These are phyloP conservation scores for Pseudorectes ferrugineus DNA, from an alignment of 2,113 vertebrate genomes.

Conservation along the genomic window DNA sequence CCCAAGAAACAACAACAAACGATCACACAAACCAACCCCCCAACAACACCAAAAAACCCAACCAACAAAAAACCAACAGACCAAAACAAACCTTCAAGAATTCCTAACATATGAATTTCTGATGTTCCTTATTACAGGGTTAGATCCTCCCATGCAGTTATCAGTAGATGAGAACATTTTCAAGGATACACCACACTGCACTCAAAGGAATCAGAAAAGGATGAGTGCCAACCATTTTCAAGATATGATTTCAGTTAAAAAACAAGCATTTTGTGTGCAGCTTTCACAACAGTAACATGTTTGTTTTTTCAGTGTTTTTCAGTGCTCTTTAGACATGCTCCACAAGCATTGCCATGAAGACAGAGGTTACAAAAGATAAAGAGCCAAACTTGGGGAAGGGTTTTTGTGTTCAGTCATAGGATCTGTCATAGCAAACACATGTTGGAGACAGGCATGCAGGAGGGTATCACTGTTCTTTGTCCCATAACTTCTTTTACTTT, in stretches of 20 bases:
- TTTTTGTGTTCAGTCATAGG: background rate
- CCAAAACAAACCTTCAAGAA: background rate
- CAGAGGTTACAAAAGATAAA: background rate
- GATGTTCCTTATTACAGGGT: background rate
- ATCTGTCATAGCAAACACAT: background rate
- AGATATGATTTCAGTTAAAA: background rate
- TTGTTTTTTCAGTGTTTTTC: background rate
- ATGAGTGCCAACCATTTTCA: background rate
- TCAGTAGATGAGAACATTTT: background rate
- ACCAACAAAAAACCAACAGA: background rate
- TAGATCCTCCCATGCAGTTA: background rate
- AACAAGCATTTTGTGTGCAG: background rate
- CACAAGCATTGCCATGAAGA: background rate
- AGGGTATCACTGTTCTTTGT: background rate
- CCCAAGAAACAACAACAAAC: background rate
- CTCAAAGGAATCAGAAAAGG: background rate
- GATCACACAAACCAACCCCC: background rate
- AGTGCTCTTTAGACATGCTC: background rate
- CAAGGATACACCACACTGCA: background rate
- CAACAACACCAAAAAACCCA: background rate
- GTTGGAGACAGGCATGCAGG: background rate
- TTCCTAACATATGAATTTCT: background rate
- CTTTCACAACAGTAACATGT: background rate
- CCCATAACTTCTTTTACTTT: background rate
- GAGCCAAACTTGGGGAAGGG: background rate